Percentiles rank a stretch among this genome's conserved stretches.
Evolutionary conservation across 1,140 invertebrate genomes (phyloP).

Genomic region (Gonioctena quinquepunctata): DNA sequence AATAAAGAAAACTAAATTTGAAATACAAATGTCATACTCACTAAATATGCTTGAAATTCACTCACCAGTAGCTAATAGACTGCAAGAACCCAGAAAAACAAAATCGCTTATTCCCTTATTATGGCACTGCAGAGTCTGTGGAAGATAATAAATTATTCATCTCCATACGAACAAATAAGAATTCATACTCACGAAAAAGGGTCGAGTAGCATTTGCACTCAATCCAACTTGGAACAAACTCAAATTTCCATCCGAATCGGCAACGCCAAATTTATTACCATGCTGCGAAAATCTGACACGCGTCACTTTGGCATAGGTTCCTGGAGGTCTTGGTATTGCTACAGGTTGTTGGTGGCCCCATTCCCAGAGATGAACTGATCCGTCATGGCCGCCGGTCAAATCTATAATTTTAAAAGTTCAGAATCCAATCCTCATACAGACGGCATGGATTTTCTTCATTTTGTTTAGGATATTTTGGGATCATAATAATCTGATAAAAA

Average conservation of each 20-base stretch:
- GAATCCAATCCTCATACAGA: no score
- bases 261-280: slow-evolving; percentile 97
- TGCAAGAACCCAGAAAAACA: slow-evolving; percentile 95
- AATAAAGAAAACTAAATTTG: no score
- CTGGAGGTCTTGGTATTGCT: slow-evolving; percentile 84
- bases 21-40: no score
- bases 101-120: slow-evolving; percentile 97
- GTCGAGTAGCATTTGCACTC: slow-evolving; percentile 78
- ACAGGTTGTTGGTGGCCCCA: slow-evolving; percentile 93
- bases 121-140: slow-evolving; percentile 92
- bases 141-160: slow-evolving; percentile 3
- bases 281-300: slow-evolving; percentile 93
- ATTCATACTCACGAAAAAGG: slow-evolving; percentile 88
- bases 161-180: not conserved
- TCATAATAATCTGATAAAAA: no score
- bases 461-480: not conserved
- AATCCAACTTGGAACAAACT: slow-evolving; percentile 94
- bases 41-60: no score
- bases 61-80: slow-evolving; percentile 87
- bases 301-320: slow-evolving; percentile 92
- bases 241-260: slow-evolving; percentile 88
- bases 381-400: slow-evolving; percentile 95
- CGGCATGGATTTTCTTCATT: not conserved
- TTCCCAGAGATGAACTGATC: slow-evolving; percentile 96
- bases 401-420: slow-evolving; percentile 66